Evolutionary conservation across 2,797 vertebrate genomes (phyloP).

Genomic region (Hemibagrus guttatus): DNA sequence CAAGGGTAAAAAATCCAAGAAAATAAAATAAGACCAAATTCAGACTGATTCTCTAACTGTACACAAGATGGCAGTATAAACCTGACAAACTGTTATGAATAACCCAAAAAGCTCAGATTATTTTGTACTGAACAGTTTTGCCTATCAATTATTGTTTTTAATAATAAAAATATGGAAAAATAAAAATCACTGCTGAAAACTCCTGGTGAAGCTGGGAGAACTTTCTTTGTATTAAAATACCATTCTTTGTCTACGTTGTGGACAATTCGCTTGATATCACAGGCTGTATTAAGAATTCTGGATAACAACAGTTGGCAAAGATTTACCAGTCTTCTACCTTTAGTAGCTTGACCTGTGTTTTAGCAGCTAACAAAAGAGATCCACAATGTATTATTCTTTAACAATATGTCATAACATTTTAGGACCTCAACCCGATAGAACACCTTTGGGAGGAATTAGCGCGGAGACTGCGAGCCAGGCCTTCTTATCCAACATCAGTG

Average conservation of each 20-base stretch:
- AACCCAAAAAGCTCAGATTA: not conserved
- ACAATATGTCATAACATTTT: not conserved
- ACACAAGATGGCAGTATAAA: slow-evolving; percentile 20
- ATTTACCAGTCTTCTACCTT: not conserved
- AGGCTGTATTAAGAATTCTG: not conserved
- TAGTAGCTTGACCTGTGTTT: not conserved
- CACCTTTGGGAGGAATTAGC: too few relatives aligned
- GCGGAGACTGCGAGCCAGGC: too few relatives aligned
- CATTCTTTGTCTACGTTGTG: not conserved
- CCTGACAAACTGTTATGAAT: not conserved
- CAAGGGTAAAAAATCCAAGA: not conserved
- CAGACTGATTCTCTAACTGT: not conserved
- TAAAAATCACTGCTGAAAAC: not conserved
- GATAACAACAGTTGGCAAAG: not conserved
- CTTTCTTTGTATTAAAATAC: not conserved
- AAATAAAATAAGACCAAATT: not conserved
- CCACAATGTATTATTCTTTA: not conserved
- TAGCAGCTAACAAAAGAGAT: not conserved
- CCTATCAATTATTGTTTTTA: not conserved
- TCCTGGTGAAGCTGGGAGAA: not conserved
- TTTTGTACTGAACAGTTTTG: not conserved
- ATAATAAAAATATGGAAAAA: not conserved
- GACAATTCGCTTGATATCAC: not conserved
- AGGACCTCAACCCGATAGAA: too few relatives aligned
- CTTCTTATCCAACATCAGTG: too few relatives aligned